These are phyloP conservation scores for Sarcoramphus papa DNA, from an alignment of 2,797 vertebrate genomes.

Conservation along the genomic window DNA sequence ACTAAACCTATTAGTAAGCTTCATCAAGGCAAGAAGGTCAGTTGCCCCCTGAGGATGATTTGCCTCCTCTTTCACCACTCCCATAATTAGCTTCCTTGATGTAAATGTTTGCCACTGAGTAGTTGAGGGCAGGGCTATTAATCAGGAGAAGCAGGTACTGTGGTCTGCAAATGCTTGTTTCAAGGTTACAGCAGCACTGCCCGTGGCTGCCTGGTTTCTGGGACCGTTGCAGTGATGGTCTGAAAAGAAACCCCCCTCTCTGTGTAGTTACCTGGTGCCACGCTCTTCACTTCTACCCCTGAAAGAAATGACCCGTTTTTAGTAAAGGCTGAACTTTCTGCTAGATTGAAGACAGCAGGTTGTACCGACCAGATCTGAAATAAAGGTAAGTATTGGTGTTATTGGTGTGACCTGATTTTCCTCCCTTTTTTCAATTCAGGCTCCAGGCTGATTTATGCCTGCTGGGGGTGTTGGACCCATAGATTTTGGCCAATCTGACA, in stretches of 20 bases:
- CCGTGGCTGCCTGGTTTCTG: background rate
- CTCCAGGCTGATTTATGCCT: background rate
- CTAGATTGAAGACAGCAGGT: background rate
- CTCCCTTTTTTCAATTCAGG: background rate
- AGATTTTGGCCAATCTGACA: background rate
- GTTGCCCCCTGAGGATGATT: background rate
- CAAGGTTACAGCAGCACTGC: background rate
- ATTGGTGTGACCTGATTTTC: background rate
- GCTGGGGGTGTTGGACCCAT: background rate
- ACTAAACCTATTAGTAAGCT: conserved; percentile 1
- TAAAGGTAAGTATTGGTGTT: background rate
- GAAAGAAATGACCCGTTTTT: background rate
- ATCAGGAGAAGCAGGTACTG: background rate
- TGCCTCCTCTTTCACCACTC: background rate
- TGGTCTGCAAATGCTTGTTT: background rate
- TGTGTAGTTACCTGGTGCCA: background rate
- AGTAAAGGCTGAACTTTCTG: background rate
- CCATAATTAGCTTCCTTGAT: background rate
- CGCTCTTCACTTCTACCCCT: accelerated
- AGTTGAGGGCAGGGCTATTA: background rate
- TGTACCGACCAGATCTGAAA: background rate
- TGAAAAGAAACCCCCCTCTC: background rate
- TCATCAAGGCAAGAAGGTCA: background rate
- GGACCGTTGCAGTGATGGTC: accelerated
- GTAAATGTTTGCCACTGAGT: background rate